Evolutionary conservation across 2,888 invertebrate species (phyloP), one percentile per base, ranked within the genome.

Genomic region (Hymenopus coronatus): DNA sequence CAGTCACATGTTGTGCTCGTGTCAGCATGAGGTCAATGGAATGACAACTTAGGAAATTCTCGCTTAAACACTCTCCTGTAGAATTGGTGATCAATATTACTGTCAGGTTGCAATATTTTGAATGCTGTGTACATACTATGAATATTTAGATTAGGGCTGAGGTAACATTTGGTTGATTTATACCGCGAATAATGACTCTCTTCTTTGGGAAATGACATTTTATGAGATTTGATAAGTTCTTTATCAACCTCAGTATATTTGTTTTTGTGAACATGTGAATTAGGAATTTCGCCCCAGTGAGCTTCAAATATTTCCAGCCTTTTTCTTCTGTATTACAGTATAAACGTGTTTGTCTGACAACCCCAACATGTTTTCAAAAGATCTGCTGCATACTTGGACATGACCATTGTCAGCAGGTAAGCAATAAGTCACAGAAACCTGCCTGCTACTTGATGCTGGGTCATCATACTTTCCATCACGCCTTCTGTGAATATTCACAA

Each of bases 81-180:
- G 40, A 88, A 88, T 46, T 40, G 28, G 30, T 25, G 82, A 83
- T 88, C 88, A 40, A 33, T 83, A 40, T 40, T 83, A 82, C 2
- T 12, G 83, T 88, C 83, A 40, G 83, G 83, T 33, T 83, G 83
- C 27, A 82, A 82, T 88, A 30, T 27, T 88, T 88, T 88, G 83
- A 83, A 88, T 20, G 40, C 83, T n/a, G 9, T 4, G 27, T 46
- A 88, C 40, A 88, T 88, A 33, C n/a, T 20, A 40, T 83, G 88
- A 27, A 83, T 88, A 83, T 33, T 88, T 7, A 88, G 82, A 82
- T 88, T 28, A 88, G 88, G 88, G 40, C 33, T 88, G 27, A 83
- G 83, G 82, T 88, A 30, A 30, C 30, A 30, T 30, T 30, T 30
- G 2, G 30, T 3, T 30, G 30, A 30, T 30, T 30, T 33, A 33